phyloP scores from a whole-genome alignment of 2,113 vertebrate genomes.

The Caloenas nicobarica region DNA sequence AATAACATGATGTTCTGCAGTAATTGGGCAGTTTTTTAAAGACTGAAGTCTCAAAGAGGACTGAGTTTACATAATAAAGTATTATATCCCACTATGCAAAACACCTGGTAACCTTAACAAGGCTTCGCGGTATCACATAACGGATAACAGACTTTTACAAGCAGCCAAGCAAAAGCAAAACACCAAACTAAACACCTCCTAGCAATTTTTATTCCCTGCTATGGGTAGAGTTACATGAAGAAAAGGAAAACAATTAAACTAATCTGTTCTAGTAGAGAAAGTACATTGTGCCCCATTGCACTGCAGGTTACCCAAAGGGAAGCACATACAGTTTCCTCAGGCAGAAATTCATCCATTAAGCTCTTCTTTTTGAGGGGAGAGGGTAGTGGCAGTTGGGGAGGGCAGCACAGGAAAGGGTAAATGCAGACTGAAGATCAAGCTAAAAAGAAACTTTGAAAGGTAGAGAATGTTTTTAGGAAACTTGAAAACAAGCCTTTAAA shows the following conservation, averaged over 20 bases:
- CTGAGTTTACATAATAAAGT: background rate
- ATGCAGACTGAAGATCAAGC: background rate
- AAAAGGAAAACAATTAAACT: constrained; percentile 2
- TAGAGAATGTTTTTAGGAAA: background rate
- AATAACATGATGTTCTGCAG: background rate
- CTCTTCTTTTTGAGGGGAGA: background rate
- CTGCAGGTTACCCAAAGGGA: background rate
- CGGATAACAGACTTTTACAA: background rate
- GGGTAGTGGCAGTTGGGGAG: background rate
- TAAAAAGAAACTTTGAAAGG: background rate
- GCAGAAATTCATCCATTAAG: background rate
- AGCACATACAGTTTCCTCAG: background rate
- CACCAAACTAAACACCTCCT: background rate
- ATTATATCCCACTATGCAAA: background rate
- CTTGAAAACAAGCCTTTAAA: background rate
- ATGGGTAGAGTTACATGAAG: background rate
- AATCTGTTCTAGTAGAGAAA: background rate
- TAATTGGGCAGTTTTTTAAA: background rate
- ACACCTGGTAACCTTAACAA: background rate
- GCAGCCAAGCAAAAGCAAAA: background rate
- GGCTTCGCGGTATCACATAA: background rate
- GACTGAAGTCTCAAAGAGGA: background rate
- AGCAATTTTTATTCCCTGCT: background rate
- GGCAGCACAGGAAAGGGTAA: background rate
- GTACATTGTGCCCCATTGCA: background rate